Evolutionary conservation across 2,888 invertebrate species (phyloP), one percentile per base, ranked within the genome.

Genomic region (Drosophila putrida): DNA sequence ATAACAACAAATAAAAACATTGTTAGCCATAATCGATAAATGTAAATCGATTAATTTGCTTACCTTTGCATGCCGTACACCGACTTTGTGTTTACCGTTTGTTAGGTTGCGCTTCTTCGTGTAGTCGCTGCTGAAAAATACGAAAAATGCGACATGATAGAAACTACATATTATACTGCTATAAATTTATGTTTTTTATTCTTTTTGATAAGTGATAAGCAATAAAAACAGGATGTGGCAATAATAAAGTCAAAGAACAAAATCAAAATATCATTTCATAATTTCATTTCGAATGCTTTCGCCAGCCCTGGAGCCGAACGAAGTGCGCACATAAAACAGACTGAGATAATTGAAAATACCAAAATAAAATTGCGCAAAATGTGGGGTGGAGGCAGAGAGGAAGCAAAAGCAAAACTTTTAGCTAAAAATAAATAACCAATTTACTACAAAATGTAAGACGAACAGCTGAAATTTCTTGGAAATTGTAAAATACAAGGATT

Each of bases 51-150:
- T 62, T 55, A 31, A 44, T 49, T 69, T 27, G 6, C 57, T 78
- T 88, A 83, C 83, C 83, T 83, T 88, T 86, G 77, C 86, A 82
- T 86, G 78, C 80, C 78, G 82, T 67, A 73, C 66, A 63, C 44
- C 76, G 87, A 78, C 79, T 69, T 82, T 71, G 49, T 79, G 65
- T 57, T 85, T 65, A 53, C 57, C 38, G 68, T 67, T 66, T 72
- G 9, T 49, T 46, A 35, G 38, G n/a, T 49, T 41, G 39, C 31
- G 46, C 57, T 67, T 46, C 58, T 50, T 51, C 13, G 50, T 60
- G 28, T 39, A 20, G 53, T 46, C 49, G 49, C 68, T 75, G 38
- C 38, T 62, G 41, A 6, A 68, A 68, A 67, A 69, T 46, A 51
- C 10, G 36, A 69, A 54, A 11, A 10, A n/a, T n/a, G n/a, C n/a